Conservation (phyloP, 2,888 invertebrate species). For the Drosophila bunnanda region DNA sequence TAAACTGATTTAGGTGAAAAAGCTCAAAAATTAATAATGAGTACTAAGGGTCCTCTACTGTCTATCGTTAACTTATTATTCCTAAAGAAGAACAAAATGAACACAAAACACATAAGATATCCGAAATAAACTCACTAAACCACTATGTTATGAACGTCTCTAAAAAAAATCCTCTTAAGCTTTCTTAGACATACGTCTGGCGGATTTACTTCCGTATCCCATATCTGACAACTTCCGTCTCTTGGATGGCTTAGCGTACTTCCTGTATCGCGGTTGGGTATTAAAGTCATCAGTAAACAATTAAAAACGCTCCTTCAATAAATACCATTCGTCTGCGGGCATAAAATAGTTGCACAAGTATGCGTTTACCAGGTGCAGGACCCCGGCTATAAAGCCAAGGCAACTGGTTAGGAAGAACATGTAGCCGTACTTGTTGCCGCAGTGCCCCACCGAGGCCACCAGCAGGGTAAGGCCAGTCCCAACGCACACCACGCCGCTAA, state of each 20-base stretch:
- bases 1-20: not conserved
- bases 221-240: not conserved
- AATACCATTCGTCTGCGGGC: slow-evolving; percentile 64
- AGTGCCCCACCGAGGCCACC: slow-evolving; percentile 51
- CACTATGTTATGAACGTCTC: not conserved
- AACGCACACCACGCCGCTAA: slow-evolving; percentile 49
- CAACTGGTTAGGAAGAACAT: slow-evolving; percentile 38
- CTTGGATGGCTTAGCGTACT: slow-evolving; percentile 42
- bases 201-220: not conserved
- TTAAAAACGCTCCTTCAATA: slow-evolving; percentile 19
- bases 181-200: not conserved
- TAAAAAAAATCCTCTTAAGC: not conserved
- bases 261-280: not conserved
- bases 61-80: not conserved
- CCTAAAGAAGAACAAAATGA: not conserved
- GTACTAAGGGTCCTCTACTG: not conserved
- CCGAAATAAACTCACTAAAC: not conserved
- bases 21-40: not conserved
- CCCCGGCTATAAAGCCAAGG: slow-evolving; percentile 56
- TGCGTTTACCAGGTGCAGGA: slow-evolving; percentile 59
- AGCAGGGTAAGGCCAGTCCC: slow-evolving; percentile 34
- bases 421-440: slow-evolving; percentile 47
- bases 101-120: not conserved
- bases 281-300: not conserved
- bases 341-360: slow-evolving; percentile 55